Evolutionary conservation across 2,888 invertebrate genomes (phyloP).

Genomic region (Cryptus armator): DNA sequence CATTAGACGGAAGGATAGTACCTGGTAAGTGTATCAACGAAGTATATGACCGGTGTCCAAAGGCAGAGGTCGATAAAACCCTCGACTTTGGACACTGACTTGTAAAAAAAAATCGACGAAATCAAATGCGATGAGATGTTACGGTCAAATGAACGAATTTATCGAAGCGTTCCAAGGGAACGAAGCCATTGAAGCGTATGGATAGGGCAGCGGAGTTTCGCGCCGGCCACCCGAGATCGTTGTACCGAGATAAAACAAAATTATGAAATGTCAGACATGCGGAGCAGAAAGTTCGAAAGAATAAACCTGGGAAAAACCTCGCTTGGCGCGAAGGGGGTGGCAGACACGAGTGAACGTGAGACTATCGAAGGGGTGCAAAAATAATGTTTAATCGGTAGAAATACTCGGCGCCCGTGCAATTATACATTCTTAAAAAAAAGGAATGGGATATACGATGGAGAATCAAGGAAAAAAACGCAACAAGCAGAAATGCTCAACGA

Average conservation of each 20-base stretch:
- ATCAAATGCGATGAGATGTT: conserved; percentile 33
- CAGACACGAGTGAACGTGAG: conserved; percentile 48
- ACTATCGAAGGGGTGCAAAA: conserved; percentile 72
- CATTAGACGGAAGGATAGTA: too few relatives aligned
- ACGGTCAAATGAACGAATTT: conserved; percentile 61
- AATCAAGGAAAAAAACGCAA: conserved; percentile 44
- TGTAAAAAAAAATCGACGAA: conserved; percentile 11
- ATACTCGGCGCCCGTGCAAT: conserved; percentile 77
- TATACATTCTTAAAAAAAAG: conserved; percentile 72
- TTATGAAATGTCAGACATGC: conserved; percentile 73
- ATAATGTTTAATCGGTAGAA: conserved; percentile 84
- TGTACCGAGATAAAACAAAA: conserved; percentile 74
- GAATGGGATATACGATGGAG: conserved; percentile 10
- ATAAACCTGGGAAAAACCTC: conserved; percentile 23
- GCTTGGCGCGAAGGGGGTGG: conserved; percentile 16
- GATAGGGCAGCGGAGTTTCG: not conserved
- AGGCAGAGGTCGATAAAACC: too few relatives aligned
- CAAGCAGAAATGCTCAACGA: conserved; percentile 34
- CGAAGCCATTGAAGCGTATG: conserved; percentile 62
- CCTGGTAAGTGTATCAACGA: too few relatives aligned
- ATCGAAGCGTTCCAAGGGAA: conserved; percentile 59
- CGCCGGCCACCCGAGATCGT: conserved; percentile 45
- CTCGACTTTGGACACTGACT: not conserved
- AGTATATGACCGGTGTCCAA: not conserved
- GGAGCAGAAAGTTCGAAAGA: conserved; percentile 61